A percentile compares a stretch with the other conserved stretches of the same genome.
phyloP scores from a whole-genome alignment of 1,140 invertebrate species.

The Drosophila micromelanica region DNA sequence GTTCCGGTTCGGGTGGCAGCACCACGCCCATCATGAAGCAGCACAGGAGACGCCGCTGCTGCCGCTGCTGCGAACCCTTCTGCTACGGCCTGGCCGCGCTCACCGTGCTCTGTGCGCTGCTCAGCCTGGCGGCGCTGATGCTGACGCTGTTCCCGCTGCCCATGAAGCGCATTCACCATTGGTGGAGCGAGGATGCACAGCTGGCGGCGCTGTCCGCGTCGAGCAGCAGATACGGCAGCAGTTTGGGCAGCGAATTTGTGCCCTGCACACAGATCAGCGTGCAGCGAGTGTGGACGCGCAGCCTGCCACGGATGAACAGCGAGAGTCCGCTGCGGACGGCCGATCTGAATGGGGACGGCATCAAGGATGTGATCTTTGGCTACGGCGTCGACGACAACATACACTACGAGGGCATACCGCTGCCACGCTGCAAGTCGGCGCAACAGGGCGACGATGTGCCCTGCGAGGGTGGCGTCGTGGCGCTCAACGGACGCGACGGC shows the following conservation, averaged over 20 bases:
- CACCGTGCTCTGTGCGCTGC: slow-evolving; percentile 85
- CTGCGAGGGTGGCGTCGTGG: slow-evolving; percentile 91
- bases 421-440: slow-evolving; percentile 76
- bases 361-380: slow-evolving; percentile 91
- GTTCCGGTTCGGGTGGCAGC: slow-evolving; percentile 71
- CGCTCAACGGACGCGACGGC: slow-evolving; percentile 90
- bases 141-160: slow-evolving; percentile 88
- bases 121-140: slow-evolving; percentile 87
- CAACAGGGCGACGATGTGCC: slow-evolving; percentile 84
- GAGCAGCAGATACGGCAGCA: slow-evolving; percentile 56
- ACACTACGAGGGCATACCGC: slow-evolving; percentile 72
- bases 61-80: slow-evolving; percentile 86
- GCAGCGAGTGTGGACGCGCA: slow-evolving; percentile 89
- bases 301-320: slow-evolving; percentile 90
- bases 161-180: slow-evolving; percentile 86
- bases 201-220: slow-evolving; percentile 16
- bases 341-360: slow-evolving; percentile 90
- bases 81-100: slow-evolving; percentile 87
- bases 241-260: slow-evolving; percentile 84
- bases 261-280: slow-evolving; percentile 89
- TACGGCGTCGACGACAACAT: slow-evolving; percentile 88
- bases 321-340: slow-evolving; percentile 90
- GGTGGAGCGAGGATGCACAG: slow-evolving; percentile 84
- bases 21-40: slow-evolving; percentile 85
- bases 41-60: slow-evolving; percentile 85